Evolutionary conservation across 2,888 invertebrate genomes (phyloP), one percentile per base, ranked within the genome.

Genomic region (Eristalis pertinax): DNA sequence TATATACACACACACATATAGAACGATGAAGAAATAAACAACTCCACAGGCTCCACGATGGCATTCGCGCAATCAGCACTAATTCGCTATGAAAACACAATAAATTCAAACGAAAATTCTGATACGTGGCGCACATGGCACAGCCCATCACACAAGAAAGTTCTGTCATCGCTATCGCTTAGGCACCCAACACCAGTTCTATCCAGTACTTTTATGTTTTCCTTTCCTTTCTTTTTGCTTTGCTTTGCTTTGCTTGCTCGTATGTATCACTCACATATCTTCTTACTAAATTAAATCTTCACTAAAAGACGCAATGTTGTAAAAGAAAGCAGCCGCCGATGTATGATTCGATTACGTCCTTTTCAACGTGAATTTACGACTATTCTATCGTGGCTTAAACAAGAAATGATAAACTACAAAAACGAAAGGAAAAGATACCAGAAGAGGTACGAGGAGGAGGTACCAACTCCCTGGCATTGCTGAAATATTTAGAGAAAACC

Each of bases 31-130:
- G 50, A 50, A 50, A 50, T 50, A 50, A 50, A 50, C 50, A 50
- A 50, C 19, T 50, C 50, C 50, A 50, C 50, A 50, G 50, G 50
- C 50, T 50, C 50, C 50, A 50, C 19, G 8, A 50, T 19, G 50
- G 50, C 50, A 50, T 50, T 50, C 50, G 50, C 50, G 50, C 50
- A 50, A 50, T 50, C 50, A 50, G 50, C 50, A 50, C 50, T 50
- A 50, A 50, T 50, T 50, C 50, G 50, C 50, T 50, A 50, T 50
- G 50, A 50, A 50, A 50, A 50, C 50, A 50, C 50, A 50, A 50
- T 50, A 50, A 50, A 50, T 50, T 50, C 50, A 50, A 50, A 50
- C 50, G 50, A 50, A 50, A 50, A 50, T 50, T 50, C 50, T 50
- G 50, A 50, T 50, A 50, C 50, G 50, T 50, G 50, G 50, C 50